Evolutionary conservation across 64 coral and sea anemone genomes (phyloP).

Genomic region (Acropora tenuis): DNA sequence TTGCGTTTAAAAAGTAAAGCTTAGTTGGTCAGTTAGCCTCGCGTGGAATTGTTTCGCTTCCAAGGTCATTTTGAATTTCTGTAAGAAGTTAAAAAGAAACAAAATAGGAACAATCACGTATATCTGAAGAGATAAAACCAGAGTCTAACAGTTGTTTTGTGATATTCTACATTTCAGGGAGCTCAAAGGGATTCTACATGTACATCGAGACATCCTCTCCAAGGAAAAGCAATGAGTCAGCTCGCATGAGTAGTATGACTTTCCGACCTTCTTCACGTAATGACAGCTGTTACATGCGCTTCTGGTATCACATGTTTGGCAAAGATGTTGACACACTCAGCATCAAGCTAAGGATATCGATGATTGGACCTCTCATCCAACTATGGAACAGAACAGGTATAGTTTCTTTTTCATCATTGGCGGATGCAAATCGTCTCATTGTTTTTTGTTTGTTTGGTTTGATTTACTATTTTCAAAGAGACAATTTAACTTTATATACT

Average conservation of each 20-base stretch:
- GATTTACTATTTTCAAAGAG: too few relatives aligned
- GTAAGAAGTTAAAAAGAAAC: too few relatives aligned
- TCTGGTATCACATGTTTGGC: constrained; percentile 99
- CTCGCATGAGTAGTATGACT: constrained; percentile 85
- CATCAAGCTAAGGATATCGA: constrained; percentile 67
- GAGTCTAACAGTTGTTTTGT: neutral
- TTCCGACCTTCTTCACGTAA: constrained; percentile 56
- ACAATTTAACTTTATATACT: too few relatives aligned
- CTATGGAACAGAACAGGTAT: constrained; percentile 90
- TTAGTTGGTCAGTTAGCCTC: too few relatives aligned
- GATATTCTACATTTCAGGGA: constrained; percentile 42
- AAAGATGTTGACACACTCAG: constrained; percentile 77
- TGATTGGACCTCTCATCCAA: constrained; percentile 59
- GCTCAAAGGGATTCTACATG: constrained; percentile 82
- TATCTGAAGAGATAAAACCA: too few relatives aligned
- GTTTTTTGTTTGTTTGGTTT: neutral
- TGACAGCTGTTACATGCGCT: constrained; percentile 79
- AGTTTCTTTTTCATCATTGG: neutral
- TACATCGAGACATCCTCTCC: constrained; percentile 94
- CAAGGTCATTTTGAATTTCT: too few relatives aligned
- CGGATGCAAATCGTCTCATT: too few relatives aligned
- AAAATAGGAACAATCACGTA: too few relatives aligned
- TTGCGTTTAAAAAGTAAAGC: too few relatives aligned
- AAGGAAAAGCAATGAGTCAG: constrained; percentile 82
- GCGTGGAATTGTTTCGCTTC: too few relatives aligned